Base-by-base conservation (phyloP, 2,888 invertebrate genomes). In the Blera fallax region DNA sequence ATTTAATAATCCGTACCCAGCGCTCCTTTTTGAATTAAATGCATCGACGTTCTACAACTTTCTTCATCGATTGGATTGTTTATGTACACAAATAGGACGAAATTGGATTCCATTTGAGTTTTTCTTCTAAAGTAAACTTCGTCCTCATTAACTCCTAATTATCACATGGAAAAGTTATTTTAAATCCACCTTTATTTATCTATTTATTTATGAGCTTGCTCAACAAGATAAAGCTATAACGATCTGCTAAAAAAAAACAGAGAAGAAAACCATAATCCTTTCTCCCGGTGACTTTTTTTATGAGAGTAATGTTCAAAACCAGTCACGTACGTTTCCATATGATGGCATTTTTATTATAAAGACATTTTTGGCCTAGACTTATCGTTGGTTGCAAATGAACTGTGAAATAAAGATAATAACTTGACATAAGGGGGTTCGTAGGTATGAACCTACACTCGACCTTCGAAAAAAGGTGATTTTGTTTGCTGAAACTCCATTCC, bases 381-480 rank as follows among this genome's bases (percentile, higher is more conserved):
- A 45, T 74, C 64, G 54, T 43, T 40, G 18, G 64, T 24, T 64
- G 64, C 34, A 54, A 74, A 64, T 52, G 74, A 74, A 74, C 74
- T 64, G 74, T 64, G 54, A 74, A 74, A 74, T 43, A 74, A 54
- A 74, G 64, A 74, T 74, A 74, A 74, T 74, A 43, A 58, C 60
- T 37, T 27, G 18, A 37, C 21, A 60, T 14, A 67, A 11, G 14
- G 37, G 40, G 48, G 32, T 45, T 29, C 62, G 18, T 64, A n/a
- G n/a, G n/a, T n/a, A n/a, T n/a, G n/a, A n/a, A 45, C 62, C 11
- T 64, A 29, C 29, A 45, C 1, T 62, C 62, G 45, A 45, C 45
- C 62, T 32, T 64, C 24, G 10, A 21, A 24, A 32, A 69, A 40
- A 54, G 54, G 37, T 21, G 14, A 40, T 29, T n/a, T 56, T 27